These are phyloP conservation scores for Aleadryas rufinucha DNA, from an alignment of 2,113 vertebrate species.

Conservation along the genomic window DNA sequence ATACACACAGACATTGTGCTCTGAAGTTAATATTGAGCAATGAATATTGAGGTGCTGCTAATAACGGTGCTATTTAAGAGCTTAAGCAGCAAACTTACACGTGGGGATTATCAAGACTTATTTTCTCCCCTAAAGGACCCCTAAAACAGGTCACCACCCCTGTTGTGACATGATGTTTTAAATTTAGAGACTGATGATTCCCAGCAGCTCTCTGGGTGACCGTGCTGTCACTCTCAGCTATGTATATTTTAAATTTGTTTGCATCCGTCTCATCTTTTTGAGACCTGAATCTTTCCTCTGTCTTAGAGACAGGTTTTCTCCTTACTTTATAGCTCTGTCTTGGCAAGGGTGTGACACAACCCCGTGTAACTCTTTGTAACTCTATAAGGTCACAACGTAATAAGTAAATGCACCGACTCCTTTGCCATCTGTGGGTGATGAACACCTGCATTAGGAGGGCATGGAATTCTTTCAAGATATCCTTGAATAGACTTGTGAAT, in stretches of 20 bases:
- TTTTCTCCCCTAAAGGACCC: background rate
- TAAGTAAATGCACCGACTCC: background rate
- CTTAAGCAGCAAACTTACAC: background rate
- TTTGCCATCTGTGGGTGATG: slow-evolving; percentile 12
- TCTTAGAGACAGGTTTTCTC: background rate
- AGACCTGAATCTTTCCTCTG: background rate
- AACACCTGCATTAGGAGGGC: slow-evolving; percentile 51
- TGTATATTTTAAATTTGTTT: background rate
- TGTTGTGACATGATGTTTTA: background rate
- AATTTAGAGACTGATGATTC: background rate
- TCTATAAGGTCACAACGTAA: slow-evolving; percentile 36
- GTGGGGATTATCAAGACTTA: background rate
- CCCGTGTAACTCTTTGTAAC: background rate
- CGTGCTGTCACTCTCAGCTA: background rate
- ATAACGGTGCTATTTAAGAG: background rate
- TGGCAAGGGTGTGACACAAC: background rate
- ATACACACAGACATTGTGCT: background rate
- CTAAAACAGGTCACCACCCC: background rate
- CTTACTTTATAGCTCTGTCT: background rate
- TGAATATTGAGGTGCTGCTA: background rate
- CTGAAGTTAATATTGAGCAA: background rate
- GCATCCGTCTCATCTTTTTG: background rate
- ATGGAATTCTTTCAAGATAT: slow-evolving; percentile 24
- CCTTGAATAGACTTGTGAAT: slow-evolving; percentile 42
- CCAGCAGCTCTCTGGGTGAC: background rate